Percentiles rank a stretch among this genome's conserved stretches.
These are phyloP conservation scores for Atta colombica DNA, from an alignment of 1,140 invertebrate genomes.

Conservation along the genomic window DNA sequence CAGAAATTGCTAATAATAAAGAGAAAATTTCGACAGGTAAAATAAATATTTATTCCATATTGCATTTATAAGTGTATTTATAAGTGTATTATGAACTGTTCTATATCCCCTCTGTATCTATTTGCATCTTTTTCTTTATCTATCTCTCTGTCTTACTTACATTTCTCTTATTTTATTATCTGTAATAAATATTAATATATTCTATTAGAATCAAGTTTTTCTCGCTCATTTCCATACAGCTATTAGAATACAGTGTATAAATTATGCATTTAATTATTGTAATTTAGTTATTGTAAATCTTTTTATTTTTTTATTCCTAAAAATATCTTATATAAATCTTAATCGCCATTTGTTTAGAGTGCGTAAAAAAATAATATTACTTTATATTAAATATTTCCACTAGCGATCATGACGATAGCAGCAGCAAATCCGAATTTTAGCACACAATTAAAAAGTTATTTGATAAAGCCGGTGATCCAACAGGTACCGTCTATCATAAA, in stretches of 20 bases:
- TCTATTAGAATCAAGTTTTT: background rate
- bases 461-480: constrained; percentile 67
- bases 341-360: background rate
- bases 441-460: constrained; percentile 68
- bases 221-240: background rate
- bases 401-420: constrained; percentile 11
- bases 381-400: background rate
- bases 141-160: background rate
- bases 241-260: background rate
- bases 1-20: background rate
- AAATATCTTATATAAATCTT: background rate
- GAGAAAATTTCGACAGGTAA: background rate
- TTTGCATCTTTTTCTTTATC: background rate
- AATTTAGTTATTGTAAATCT: background rate
- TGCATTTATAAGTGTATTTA: background rate
- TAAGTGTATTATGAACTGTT: background rate
- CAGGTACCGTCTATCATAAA: constrained; percentile 51
- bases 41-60: background rate
- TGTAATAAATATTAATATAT: background rate
- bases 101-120: background rate
- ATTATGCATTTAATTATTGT: background rate
- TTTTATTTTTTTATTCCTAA: background rate
- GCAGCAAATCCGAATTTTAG: constrained; percentile 45
- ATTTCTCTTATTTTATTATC: background rate
- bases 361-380: background rate